Evolutionary conservation across 2,797 vertebrate genomes (phyloP).

Genomic region (Parauchenoglanis ngamensis): DNA sequence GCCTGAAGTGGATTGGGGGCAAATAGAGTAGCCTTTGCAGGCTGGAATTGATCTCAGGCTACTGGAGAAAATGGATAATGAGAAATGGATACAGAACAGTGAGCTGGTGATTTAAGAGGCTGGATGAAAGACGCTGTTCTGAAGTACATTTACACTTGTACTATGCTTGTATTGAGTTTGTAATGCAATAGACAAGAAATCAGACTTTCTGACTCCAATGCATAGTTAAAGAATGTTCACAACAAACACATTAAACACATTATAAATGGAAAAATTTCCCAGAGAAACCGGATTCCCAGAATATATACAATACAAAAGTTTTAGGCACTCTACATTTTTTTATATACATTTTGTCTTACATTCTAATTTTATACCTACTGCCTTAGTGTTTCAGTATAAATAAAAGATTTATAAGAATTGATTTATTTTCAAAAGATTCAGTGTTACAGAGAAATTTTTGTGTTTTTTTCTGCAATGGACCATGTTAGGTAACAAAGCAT

Average conservation of each 20-base stretch:
- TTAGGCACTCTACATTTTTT: neutral
- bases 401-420: neutral
- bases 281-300: constrained; percentile 14
- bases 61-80: constrained; percentile 40
- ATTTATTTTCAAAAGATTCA: neutral
- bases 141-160: constrained; percentile 37
- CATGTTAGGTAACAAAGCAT: constrained; percentile 6
- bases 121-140: constrained; percentile 32
- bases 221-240: constrained; percentile 21
- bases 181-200: constrained; percentile 39
- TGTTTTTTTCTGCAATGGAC: neutral
- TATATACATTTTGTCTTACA: neutral
- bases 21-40: constrained; percentile 34
- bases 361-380: neutral
- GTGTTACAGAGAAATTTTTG: neutral
- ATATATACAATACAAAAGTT: neutral
- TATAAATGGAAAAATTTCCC: neutral
- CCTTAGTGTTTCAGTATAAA: neutral
- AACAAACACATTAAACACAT: constrained; percentile 20
- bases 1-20: constrained; percentile 10
- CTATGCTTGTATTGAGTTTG: constrained; percentile 21
- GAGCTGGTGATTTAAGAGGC: constrained; percentile 36
- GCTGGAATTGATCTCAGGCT: constrained; percentile 37
- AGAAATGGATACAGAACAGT: constrained; percentile 44
- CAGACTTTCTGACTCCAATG: constrained; percentile 33